Base-by-base conservation (phyloP, 64 coral and sea anemone genomes). In the Montipora cactus region DNA sequence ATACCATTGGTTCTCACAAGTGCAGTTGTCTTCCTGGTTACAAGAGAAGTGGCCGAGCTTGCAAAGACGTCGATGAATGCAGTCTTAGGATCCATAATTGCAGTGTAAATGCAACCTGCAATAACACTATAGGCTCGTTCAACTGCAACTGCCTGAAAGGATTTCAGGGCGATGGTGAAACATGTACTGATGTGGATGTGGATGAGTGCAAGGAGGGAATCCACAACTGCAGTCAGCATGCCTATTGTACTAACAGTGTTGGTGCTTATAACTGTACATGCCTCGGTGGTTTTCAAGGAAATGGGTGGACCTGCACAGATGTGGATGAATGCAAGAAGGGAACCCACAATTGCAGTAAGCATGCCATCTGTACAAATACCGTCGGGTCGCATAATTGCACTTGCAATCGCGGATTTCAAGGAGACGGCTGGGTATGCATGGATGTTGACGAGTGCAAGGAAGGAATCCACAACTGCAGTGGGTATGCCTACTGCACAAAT, bases 251-350 rank as follows among this genome's bases (percentile, higher is more conserved):
- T 5, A 93, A 93, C 13, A 93, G 59, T 1, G 18, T 68, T 16
- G 92, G 92, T 7, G 37, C 75, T 1, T 93, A 88, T 49, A 6
- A n/a, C 20, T 93, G 92, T 46, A 73, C 58, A 8, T 93, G 92
- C 11, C 58, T 5, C 2, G 21, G 46, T 55, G 92, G 92, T 21
- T 88, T 72, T 44, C 10, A 13, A 37, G 92, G 92, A 59, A 47
- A 93, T 47, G 92, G 92, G 5, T 14, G 45, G 5, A 16, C 57
- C 0, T 93, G 92, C 57, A 25, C 37, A 46, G 92, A 92, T 44
- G 53, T 93, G 3, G 59, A 80, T 15, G 64, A 91, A 52, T 90
- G 88, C 37, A 44, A 75, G 58, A 18, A 7, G 8, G 55, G 57
- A 44, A 66, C 5, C 37, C 74, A 90, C 37, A 46, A 51, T 0